These are phyloP conservation scores for Actinostola sp. DNA, from an alignment of 92 coral and sea anemone species.

Conservation along the genomic window DNA sequence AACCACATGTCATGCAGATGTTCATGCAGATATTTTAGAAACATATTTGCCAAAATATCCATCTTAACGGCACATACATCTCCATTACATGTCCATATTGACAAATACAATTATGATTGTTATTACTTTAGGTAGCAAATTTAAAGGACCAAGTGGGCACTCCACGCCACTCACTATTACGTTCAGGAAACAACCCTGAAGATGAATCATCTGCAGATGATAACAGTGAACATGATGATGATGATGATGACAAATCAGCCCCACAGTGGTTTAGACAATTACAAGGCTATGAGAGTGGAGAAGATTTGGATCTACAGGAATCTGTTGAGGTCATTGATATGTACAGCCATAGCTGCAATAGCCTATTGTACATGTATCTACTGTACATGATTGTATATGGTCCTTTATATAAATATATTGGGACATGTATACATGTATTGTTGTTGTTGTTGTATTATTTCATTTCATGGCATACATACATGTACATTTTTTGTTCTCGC, in stretches of 20 bases:
- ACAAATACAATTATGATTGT: background rate
- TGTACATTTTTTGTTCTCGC: no score
- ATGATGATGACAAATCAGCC: conserved; percentile 74
- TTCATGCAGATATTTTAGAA: no score
- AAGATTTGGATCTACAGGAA: conserved; percentile 39
- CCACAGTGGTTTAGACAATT: conserved; percentile 91
- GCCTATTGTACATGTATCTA: no score
- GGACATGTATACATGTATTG: no score
- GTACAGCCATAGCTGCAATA: background rate
- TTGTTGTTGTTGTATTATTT: no score
- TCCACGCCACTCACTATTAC: conserved; percentile 34
- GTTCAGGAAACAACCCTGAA: conserved; percentile 24
- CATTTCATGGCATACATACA: no score
- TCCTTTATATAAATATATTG: no score
- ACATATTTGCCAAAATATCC: no score
- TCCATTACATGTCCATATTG: no score
- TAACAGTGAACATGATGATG: conserved; percentile 38
- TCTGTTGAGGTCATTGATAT: conserved; percentile 26
- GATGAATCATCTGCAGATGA: conserved; percentile 33
- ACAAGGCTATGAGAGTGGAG: conserved; percentile 52
- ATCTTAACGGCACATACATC: no score
- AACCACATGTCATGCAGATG: no score
- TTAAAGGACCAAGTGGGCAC: conserved; percentile 42
- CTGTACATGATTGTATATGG: no score
- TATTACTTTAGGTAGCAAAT: conserved; percentile 16